Percentiles rank a stretch among this genome's conserved stretches.
Conservation (phyloP, 2,888 invertebrate genomes). For the Tetragonula carbonaria region DNA sequence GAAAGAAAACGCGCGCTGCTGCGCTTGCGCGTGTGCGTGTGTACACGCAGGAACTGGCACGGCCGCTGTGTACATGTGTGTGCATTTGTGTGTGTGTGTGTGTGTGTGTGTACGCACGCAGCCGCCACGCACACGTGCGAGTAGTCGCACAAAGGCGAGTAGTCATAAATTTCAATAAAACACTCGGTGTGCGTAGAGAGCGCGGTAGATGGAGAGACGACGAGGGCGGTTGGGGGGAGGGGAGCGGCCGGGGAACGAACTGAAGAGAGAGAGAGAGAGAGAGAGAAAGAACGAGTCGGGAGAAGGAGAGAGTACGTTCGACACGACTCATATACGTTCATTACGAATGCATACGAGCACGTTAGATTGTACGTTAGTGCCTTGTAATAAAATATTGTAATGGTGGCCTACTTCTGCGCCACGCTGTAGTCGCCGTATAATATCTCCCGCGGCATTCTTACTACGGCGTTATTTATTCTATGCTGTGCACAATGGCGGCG, state of each 20-base stretch:
- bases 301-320: slow-evolving; percentile 74
- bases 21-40: too few relatives aligned
- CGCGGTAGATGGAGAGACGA: slow-evolving; percentile 52
- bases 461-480: slow-evolving; percentile 80
- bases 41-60: slow-evolving; percentile 13
- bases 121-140: slow-evolving; percentile 31
- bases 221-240: slow-evolving; percentile 32
- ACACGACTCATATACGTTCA: slow-evolving; percentile 84
- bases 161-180: slow-evolving; percentile 81
- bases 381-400: slow-evolving; percentile 80
- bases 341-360: slow-evolving; percentile 83
- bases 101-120: background rate
- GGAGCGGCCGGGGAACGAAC: slow-evolving; percentile 1
- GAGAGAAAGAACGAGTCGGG: slow-evolving; percentile 49
- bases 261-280: slow-evolving; percentile 21
- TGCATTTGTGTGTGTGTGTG: too few relatives aligned
- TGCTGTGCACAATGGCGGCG: slow-evolving; percentile 78
- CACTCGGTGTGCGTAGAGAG: slow-evolving; percentile 72
- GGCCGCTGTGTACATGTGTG: too few relatives aligned
- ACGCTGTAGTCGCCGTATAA: slow-evolving; percentile 77
- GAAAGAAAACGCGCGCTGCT: slow-evolving; percentile 21
- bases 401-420: slow-evolving; percentile 79
- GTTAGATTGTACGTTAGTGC: slow-evolving; percentile 84
- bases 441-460: slow-evolving; percentile 83
- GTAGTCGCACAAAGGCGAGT: slow-evolving; percentile 65